phyloP scores from a whole-genome alignment of 2,113 vertebrate genomes.

The Malurus cyaneus region DNA sequence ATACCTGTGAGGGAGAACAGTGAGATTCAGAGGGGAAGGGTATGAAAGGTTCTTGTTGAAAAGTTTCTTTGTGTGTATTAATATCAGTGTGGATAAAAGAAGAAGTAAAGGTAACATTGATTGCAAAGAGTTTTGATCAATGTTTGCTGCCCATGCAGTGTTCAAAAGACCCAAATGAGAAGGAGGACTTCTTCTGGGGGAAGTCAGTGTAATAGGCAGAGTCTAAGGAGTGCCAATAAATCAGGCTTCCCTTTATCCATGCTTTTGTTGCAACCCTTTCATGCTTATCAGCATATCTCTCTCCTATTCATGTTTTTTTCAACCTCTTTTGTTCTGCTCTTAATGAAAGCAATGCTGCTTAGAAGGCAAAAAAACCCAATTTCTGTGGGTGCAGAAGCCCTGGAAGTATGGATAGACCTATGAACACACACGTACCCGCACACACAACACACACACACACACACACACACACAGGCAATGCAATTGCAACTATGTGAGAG shows the following conservation, averaged over 20 bases:
- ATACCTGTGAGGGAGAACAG: rapidly evolving
- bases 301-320: background rate
- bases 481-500: background rate
- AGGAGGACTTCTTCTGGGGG: background rate
- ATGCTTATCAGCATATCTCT: background rate
- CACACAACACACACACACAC: background rate
- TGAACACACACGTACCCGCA: rapidly evolving
- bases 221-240: background rate
- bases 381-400: background rate
- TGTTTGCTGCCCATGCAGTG: background rate
- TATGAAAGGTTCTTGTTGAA: background rate
- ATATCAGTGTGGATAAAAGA: background rate
- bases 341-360: background rate
- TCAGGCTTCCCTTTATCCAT: background rate
- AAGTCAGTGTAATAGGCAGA: background rate
- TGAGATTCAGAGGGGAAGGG: background rate
- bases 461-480: background rate
- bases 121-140: background rate
- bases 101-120: background rate
- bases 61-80: background rate
- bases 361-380: background rate
- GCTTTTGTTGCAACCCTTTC: background rate
- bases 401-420: background rate
- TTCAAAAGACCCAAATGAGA: background rate
- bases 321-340: background rate